Conservation (phyloP, 1,140 invertebrate species). For the Holcopasites calliopsidis region DNA sequence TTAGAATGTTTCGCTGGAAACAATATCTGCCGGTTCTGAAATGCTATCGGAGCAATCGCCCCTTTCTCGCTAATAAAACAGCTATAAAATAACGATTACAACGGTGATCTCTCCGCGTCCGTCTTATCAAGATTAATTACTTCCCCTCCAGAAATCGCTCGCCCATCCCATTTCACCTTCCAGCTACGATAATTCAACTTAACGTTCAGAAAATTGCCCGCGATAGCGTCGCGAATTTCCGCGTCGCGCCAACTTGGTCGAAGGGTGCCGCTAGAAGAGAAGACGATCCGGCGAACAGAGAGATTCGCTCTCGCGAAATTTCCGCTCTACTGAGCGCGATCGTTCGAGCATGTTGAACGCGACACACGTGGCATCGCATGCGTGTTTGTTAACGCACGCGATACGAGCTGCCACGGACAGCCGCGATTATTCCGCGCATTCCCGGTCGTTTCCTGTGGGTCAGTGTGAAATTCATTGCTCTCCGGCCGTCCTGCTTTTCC, state of each 20-base stretch:
- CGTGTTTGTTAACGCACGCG: conserved; percentile 29
- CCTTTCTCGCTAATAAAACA: no score
- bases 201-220: neutral
- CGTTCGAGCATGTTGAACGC: conserved; percentile 48
- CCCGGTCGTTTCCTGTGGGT: conserved; percentile 50
- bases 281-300: neutral
- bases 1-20: no score
- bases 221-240: no score
- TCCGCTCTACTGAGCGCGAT: conserved; percentile 48
- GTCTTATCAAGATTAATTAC: conserved; percentile 3
- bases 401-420: neutral
- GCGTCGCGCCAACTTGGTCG: neutral
- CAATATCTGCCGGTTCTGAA: no score
- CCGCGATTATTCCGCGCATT: conserved; percentile 24
- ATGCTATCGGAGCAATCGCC: no score
- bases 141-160: neutral
- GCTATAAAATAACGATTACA: no score
- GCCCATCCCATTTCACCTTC: neutral
- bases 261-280: no score
- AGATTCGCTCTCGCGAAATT: conserved; percentile 25
- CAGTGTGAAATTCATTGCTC: conserved; percentile 50
- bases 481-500: neutral
- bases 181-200: neutral
- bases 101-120: no score
- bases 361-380: conserved; percentile 22